Evolutionary conservation across 2,113 vertebrate genomes (phyloP), one percentile per base, ranked within the genome.

Genomic region (Vulpes lagopus): DNA sequence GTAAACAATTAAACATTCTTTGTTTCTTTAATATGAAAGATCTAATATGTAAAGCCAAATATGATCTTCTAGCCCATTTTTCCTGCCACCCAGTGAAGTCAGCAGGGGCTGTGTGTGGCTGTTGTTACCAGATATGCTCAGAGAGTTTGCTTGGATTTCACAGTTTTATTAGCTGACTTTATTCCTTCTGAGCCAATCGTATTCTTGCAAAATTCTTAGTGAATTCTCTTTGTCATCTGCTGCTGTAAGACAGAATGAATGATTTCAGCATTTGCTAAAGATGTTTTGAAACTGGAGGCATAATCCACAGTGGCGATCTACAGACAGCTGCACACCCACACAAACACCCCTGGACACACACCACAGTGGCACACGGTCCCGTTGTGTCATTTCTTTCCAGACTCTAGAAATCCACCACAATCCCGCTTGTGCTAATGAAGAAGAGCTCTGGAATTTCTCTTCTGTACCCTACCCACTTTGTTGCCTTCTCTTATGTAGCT

Each of bases 201-300:
- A 62, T 86, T 91, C 65, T 88, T 84, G 53, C 12, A 83, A 71
- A 67, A 92, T n/a, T 79, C 79, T 91, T 51, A 30, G 51, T 60
- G 32, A 90, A 91, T 90, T 93, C 23, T 94, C 73, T 53, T 76
- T 87, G 59, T 78, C 49, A 38, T 88, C 62, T 90, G 53, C 19
- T 81, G 23, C 35, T 79, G 76, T 73, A 87, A 69, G 59, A 83
- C 51, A 76, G 89, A 84, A 57, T 55, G 74, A 71, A 73, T 65
- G 35, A 92, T 67, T 92, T 91, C 9, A n/a, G 5, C 49, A 71
- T 94, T 95, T 91, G 59, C 79, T 91, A 32, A 84, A 65, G 30
- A 92, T 62, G 11, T 62, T 94, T 82, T 85, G 60, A 73, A 89
- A 69, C 25, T 17, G 8, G 92, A 5, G 32, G 30, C 51, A n/a